Base-by-base conservation (phyloP, 2,888 invertebrate genomes). In the Octodonta nipae region DNA sequence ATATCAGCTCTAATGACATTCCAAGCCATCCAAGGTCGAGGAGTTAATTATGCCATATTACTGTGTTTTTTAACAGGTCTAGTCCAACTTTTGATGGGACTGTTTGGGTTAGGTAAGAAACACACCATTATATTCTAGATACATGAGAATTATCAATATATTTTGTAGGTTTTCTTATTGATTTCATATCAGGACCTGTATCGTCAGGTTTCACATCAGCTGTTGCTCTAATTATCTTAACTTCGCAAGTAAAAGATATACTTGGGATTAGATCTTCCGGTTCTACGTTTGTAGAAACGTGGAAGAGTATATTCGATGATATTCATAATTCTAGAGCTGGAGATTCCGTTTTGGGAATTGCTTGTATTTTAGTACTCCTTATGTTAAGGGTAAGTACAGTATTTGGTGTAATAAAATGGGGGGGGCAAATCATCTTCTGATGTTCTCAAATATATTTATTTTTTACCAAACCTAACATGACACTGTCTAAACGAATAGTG, bases 151-250 rank as follows among this genome's bases (percentile, higher is more conserved):
- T n/a, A n/a, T n/a, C n/a, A n/a, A n/a, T n/a, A n/a, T n/a, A n/a
- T 41, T 17, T 56, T 55, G 12, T 49, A 76, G 77, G 88, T 32
- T 87, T 88, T 58, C 66, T 89, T 39, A 78, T 88, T 38, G 85
- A 88, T 61, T 88, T 89, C 56, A 85, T 89, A 16, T 87, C 87
- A 2, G 85, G 85, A 0, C 87, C 88, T 0, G 88, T 89, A 1
- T 81, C 84, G 2, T 84, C 83, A 0, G 87, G 49, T 8, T 89
- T 89, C 60, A 88, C 88, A 2, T 87, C 87, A 1, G 88, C 88
- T 2, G 88, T 86, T 7, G 86, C 88, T 15, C 67, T 89, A 30
- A 83, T 88, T 51, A 89, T 89, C 47, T 75, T 86, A 22, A 79
- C 84, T 1, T 86, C 87, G n/a, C 89, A 89, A 63, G 67, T 87